phyloP scores from a whole-genome alignment of 2,113 vertebrate species.

The Dermatemys mawii region DNA sequence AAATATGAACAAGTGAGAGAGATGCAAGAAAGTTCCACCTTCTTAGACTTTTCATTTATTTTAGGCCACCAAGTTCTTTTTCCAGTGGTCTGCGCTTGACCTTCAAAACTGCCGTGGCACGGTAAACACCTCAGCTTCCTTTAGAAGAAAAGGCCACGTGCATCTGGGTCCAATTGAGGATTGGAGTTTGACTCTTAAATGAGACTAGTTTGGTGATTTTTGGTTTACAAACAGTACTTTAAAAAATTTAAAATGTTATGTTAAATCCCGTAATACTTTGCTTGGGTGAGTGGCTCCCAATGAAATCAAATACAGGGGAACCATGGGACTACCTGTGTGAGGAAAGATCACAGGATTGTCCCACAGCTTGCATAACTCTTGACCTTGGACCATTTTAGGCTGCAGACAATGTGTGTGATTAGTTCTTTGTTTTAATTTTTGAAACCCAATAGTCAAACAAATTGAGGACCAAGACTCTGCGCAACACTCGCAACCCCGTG shows the following conservation, averaged over 20 bases:
- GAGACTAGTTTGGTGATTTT: not conserved
- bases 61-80: accelerated
- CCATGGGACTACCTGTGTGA: not conserved
- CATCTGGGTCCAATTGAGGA: not conserved
- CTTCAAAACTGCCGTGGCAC: too few species aligned
- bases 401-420: accelerated
- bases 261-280: not conserved
- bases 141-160: not conserved
- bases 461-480: slow-evolving; percentile 93
- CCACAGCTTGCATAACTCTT: accelerated
- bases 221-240: not conserved
- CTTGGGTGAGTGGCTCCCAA: not conserved
- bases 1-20: accelerated
- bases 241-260: not conserved
- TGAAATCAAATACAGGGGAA: accelerated
- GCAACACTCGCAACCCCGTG: slow-evolving; percentile 92
- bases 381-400: not conserved
- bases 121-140: not conserved
- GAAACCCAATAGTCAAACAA: slow-evolving; percentile 87
- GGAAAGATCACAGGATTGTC: not conserved
- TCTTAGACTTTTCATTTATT: not conserved
- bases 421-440: accelerated
- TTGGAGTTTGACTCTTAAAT: not conserved
- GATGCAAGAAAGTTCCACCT: not conserved
- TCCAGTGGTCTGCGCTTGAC: accelerated